These are phyloP conservation scores for Garra rufa DNA, from an alignment of 2,113 vertebrate species.

Conservation along the genomic window DNA sequence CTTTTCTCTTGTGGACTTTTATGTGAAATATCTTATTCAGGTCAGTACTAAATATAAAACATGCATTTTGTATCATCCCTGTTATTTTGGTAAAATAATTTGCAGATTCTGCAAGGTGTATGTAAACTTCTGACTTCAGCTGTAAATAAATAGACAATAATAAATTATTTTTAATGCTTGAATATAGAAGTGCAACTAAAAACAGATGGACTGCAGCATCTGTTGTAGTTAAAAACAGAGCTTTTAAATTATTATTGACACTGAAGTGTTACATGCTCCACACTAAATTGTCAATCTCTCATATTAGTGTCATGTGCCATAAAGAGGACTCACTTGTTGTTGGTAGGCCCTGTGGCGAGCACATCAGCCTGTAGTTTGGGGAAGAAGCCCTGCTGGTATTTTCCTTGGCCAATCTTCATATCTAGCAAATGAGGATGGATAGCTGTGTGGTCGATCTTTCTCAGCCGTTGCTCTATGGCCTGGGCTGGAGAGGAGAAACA, in stretches of 20 bases:
- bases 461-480: conserved; percentile 86
- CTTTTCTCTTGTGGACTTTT: too few relatives aligned
- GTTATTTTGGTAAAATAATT: too few relatives aligned
- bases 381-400: conserved; percentile 94
- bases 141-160: too few relatives aligned
- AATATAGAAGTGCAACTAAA: too few relatives aligned
- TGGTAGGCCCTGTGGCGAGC: conserved; percentile 85
- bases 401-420: conserved; percentile 98
- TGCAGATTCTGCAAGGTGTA: too few relatives aligned
- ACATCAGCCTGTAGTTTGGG: conserved; percentile 94
- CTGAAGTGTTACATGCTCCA: background rate
- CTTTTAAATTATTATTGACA: background rate
- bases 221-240: background rate
- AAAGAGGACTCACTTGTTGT: conserved; percentile 87
- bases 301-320: background rate
- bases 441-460: conserved; percentile 95
- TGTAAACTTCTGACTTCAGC: too few relatives aligned
- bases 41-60: too few relatives aligned
- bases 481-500: conserved; percentile 79
- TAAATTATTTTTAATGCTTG: too few relatives aligned
- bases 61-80: too few relatives aligned
- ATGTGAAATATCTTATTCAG: too few relatives aligned
- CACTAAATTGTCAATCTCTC: background rate
- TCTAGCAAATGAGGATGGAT: conserved; percentile 96
- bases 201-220: too few relatives aligned